phyloP scores from a whole-genome alignment of 2,888 invertebrate genomes.

The Choreutis nemorana region DNA sequence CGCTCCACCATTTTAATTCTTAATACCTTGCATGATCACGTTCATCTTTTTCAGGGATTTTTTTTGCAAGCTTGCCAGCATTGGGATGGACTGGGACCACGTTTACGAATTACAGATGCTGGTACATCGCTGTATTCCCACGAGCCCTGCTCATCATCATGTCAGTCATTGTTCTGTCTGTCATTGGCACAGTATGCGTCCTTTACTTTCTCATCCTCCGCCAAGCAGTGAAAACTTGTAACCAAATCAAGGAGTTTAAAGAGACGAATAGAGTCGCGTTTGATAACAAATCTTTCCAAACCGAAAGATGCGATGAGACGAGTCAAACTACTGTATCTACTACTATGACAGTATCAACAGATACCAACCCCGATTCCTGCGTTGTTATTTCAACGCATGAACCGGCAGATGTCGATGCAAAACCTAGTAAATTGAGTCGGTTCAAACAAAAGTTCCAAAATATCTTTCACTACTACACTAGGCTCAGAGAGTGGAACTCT shows the following conservation, averaged over 20 bases:
- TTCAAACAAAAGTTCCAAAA: constrained; percentile 15
- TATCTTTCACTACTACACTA: constrained; percentile 15
- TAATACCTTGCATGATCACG: background rate
- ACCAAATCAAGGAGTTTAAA: constrained; percentile 43
- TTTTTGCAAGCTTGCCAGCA: constrained; percentile 30
- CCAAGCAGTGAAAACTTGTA: constrained; percentile 58
- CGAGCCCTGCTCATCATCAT: constrained; percentile 53
- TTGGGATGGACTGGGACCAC: constrained; percentile 50
- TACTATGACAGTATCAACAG: constrained; percentile 21
- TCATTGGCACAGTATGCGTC: constrained; percentile 36
- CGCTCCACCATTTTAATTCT: too few species aligned
- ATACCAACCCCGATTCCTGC: constrained; percentile 14
- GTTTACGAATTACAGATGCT: constrained; percentile 58
- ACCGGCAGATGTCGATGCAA: too few species aligned
- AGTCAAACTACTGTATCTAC: constrained; percentile 18
- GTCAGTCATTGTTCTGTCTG: constrained; percentile 49
- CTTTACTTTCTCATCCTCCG: constrained; percentile 64
- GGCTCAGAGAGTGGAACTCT: constrained; percentile 15
- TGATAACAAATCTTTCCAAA: constrained; percentile 25
- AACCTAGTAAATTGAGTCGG: constrained; percentile 13
- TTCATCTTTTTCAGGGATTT: constrained; percentile 24
- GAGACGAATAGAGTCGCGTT: constrained; percentile 20
- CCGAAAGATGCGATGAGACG: constrained; percentile 18
- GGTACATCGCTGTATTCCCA: constrained; percentile 66
- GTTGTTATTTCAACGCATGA: constrained; percentile 15